Base-by-base conservation (phyloP, 2,113 vertebrate species). In the Spea bombifrons region DNA sequence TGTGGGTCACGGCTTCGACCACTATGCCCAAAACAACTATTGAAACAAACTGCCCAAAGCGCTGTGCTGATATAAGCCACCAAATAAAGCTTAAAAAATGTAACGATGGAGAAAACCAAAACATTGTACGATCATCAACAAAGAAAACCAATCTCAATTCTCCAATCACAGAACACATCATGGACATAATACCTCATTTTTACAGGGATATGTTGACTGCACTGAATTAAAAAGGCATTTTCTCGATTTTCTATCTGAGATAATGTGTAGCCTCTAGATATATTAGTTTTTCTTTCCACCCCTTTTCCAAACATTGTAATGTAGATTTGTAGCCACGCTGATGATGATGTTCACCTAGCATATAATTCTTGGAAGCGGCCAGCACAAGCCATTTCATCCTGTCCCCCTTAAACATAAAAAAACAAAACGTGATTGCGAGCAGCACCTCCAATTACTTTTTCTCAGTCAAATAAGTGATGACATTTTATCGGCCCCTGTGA, bases 381-480 rank as follows among this genome's bases (percentile, higher is more conserved):
- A 63, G 0, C 0, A 2, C 0, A 2, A 66, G 77, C 64, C 13
- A 17, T 5, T 44, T 43, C 79, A 55, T 16, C 3, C 75, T 79
- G 81, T 8, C 4, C 69, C 47, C 66, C 50, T 69, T 53, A 47
- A 71, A 67, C 61, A 55, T 0, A 1, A 8, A 64, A 30, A 13
- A 49, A 15, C 69, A 75, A 68, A 82, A 47, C 44, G 81, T 79
- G 10, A 71, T 69, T 44, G 75, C 17, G 82, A 84, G 69, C 17
- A 72, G 66, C 73, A 46, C 84, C 68, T 15, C 65, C 73, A 69
- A 49, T 53, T 76, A 80, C 72, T 70, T 84, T 55, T 12, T 72
- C 50, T 49, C 52, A 16, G 45, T 48, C 3, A 15, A n/a, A 7
- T 17, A 67, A 71, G 46, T 5, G 65, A 16, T 82, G 47, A 79